Evolutionary conservation across 2,888 invertebrate genomes (phyloP).

Genomic region (Synergus japonicus): DNA sequence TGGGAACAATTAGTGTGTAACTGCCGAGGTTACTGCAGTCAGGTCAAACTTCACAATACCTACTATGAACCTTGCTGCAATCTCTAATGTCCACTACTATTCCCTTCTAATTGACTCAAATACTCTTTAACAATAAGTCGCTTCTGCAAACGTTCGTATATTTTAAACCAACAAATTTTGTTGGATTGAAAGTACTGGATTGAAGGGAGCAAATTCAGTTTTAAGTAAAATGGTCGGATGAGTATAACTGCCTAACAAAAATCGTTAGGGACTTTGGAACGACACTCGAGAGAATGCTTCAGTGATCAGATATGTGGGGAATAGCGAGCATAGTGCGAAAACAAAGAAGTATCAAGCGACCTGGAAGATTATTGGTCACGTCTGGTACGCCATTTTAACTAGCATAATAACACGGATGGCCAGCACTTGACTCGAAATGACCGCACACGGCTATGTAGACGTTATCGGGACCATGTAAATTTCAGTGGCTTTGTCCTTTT

Average conservation of each 20-base stretch:
- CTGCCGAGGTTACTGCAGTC: slow-evolving; percentile 33
- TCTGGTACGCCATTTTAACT: slow-evolving; percentile 36
- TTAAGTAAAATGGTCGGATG: background rate
- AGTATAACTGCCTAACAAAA: background rate
- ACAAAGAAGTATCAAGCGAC: slow-evolving; percentile 78
- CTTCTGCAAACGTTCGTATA: background rate
- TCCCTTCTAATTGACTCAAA: slow-evolving; percentile 26
- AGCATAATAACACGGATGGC: slow-evolving; percentile 29
- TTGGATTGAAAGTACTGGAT: background rate
- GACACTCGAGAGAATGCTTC: slow-evolving; percentile 82
- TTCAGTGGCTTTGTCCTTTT: slow-evolving; percentile 32
- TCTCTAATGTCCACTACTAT: slow-evolving; percentile 31
- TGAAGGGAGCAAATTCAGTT: background rate
- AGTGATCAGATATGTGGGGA: slow-evolving; percentile 85
- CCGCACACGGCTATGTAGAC: slow-evolving; percentile 54
- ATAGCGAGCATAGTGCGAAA: slow-evolving; percentile 82
- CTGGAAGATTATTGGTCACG: slow-evolving; percentile 53
- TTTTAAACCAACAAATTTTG: background rate
- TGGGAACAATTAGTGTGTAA: slow-evolving; percentile 35
- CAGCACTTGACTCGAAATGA: slow-evolving; percentile 31
- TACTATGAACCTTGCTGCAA: slow-evolving; percentile 19
- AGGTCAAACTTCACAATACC: slow-evolving; percentile 30
- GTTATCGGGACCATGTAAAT: slow-evolving; percentile 68
- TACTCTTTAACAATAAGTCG: slow-evolving; percentile 10
- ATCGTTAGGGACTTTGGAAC: background rate